Conservation (phyloP, 2,113 vertebrate species). For the Lophius piscatorius region DNA sequence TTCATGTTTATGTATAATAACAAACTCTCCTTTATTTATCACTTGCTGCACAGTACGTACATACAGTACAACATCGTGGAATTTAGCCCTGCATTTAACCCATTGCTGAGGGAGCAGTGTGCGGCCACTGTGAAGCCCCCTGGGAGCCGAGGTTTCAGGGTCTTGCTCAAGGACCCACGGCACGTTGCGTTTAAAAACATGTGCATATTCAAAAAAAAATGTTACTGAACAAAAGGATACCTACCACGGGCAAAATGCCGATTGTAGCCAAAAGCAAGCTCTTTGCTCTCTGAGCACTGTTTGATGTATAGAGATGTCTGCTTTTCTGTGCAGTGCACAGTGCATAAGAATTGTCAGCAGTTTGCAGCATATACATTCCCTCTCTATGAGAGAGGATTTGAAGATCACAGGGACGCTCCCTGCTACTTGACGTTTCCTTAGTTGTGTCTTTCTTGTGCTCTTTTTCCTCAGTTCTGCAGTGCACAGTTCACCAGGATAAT, state of each 20-base stretch:
- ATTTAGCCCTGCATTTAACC: neutral
- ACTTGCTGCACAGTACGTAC: no score
- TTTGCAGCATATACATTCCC: constrained; percentile 49
- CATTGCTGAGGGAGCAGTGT: no score
- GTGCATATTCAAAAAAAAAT: no score
- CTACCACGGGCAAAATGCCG: constrained; percentile 3
- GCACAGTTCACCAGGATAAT: no score
- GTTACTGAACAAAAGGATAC: neutral
- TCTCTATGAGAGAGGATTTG: constrained; percentile 29
- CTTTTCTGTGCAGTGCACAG: constrained; percentile 7
- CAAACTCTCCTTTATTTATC: no score
- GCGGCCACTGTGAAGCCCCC: no score
- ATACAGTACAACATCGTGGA: no score
- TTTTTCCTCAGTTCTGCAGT: constrained; percentile 2
- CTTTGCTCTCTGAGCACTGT: constrained; percentile 6
- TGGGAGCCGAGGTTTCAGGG: no score
- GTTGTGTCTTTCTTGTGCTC: constrained; percentile 21
- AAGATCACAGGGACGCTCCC: constrained; percentile 52
- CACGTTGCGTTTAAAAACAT: no score
- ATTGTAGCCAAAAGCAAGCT: constrained; percentile 4
- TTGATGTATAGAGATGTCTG: constrained; percentile 2
- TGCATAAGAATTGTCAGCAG: constrained; percentile 52
- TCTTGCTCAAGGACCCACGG: no score
- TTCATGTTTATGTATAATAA: no score
- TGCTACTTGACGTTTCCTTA: constrained; percentile 53